Conservation (phyloP, 2,113 vertebrate genomes). For the Gymnorhina tibicen region DNA sequence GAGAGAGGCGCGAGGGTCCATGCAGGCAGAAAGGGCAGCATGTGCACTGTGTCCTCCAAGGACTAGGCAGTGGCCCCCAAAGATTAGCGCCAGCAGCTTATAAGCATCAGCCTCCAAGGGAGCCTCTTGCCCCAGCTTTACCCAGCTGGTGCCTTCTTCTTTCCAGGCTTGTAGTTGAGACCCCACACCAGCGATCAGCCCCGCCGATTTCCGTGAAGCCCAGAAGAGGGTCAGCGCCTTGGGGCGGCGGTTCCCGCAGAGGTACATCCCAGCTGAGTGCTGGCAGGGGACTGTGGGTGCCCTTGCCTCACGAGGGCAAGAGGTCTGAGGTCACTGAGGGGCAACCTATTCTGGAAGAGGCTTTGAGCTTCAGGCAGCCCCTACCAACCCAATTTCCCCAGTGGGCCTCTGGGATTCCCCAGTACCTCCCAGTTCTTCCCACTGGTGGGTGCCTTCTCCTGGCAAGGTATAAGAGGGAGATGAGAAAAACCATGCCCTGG, state of each 20-base stretch:
- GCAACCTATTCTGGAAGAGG: rapidly evolving
- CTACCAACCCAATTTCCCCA: not conserved
- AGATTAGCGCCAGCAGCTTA: not conserved
- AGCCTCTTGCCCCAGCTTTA: not conserved
- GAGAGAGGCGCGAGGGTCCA: rapidly evolving
- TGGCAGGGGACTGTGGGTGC: not conserved
- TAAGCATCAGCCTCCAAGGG: too few relatives aligned
- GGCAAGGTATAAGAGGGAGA: not conserved
- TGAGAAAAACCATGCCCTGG: rapidly evolving
- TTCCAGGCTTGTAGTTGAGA: not conserved
- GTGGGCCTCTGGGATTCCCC: rapidly evolving
- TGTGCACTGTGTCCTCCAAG: not conserved
- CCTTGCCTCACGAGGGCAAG: not conserved
- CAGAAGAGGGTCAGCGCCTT: not conserved
- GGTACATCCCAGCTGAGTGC: not conserved
- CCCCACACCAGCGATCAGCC: not conserved
- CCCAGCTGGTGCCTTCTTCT: not conserved
- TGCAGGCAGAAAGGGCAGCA: not conserved
- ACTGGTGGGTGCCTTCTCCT: not conserved
- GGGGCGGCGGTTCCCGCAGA: not conserved
- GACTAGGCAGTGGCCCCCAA: not conserved
- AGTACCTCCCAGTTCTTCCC: not conserved
- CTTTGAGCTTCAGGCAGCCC: not conserved
- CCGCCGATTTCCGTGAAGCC: not conserved
- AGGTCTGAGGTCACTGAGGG: not conserved